Conservation (phyloP, 2,113 vertebrate species). For the Calyptommatus sinebrachiatus region DNA sequence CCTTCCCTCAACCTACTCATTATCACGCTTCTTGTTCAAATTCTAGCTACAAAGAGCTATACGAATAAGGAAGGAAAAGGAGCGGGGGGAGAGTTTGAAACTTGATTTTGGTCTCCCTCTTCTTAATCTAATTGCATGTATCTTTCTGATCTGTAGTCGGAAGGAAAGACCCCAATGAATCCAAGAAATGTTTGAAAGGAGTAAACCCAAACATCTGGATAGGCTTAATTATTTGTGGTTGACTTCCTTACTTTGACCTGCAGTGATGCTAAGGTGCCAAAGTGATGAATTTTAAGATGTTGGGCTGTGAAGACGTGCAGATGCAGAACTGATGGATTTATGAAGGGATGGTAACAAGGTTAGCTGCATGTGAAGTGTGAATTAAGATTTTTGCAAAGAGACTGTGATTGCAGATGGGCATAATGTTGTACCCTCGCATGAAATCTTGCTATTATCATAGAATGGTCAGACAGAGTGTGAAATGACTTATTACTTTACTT, state of each 20-base stretch:
- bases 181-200: conserved; percentile 62
- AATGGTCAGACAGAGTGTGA: conserved; percentile 82
- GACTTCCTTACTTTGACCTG: conserved; percentile 83
- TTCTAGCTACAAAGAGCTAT: conserved; percentile 78
- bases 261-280: conserved; percentile 84
- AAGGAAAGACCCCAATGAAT: conserved; percentile 46
- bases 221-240: conserved; percentile 84
- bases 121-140: conserved; percentile 57
- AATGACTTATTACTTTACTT: conserved; percentile 87
- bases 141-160: conserved; percentile 53
- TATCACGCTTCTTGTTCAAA: conserved; percentile 89
- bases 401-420: conserved; percentile 84
- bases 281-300: conserved; percentile 90
- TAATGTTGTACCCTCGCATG: conserved; percentile 84
- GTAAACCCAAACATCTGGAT: conserved; percentile 82
- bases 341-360: conserved; percentile 86
- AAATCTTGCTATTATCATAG: conserved; percentile 82
- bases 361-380: conserved; percentile 90
- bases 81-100: conserved; percentile 41
- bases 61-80: conserved; percentile 50
- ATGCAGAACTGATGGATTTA: conserved; percentile 83
- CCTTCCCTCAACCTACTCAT: conserved; percentile 94
- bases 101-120: conserved; percentile 63
- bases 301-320: conserved; percentile 84
- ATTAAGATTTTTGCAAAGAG: conserved; percentile 90